A percentile compares a stretch with the other conserved stretches of the same genome.
Conservation (phyloP, 1,140 invertebrate genomes). For the Cheumatopsyche charites region DNA sequence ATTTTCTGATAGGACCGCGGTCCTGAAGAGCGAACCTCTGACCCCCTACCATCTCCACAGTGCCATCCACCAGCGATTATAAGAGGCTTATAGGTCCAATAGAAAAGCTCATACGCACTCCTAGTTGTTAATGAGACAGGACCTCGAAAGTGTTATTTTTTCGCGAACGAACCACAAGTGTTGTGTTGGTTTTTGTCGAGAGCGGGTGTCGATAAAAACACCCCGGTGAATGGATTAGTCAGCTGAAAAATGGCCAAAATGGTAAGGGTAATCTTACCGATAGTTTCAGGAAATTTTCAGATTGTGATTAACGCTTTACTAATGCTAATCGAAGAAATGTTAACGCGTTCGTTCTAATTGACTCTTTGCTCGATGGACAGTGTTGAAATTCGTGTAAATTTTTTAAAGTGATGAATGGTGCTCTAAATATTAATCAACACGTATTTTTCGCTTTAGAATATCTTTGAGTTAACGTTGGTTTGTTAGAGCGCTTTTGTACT, state of each 20-base stretch:
- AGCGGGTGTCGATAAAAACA: neutral
- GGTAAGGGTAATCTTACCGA: constrained; percentile 4
- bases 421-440: too few relatives aligned
- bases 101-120: constrained; percentile 33
- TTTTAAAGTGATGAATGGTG: neutral
- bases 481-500: too few relatives aligned
- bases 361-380: neutral
- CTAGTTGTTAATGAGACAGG: constrained; percentile 36
- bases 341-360: too few relatives aligned
- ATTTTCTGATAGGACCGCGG: neutral
- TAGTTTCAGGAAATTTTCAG: too few relatives aligned
- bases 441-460: too few relatives aligned
- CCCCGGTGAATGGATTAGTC: constrained; percentile 23
- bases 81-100: constrained; percentile 32
- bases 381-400: neutral
- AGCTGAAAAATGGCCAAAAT: constrained; percentile 26
- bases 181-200: constrained; percentile 11
- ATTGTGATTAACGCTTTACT: too few relatives aligned
- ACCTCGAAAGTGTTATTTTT: constrained; percentile 13
- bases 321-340: too few relatives aligned
- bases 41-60: neutral
- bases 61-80: constrained; percentile 28
- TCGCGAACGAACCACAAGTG: neutral
- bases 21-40: neutral
- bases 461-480: too few relatives aligned